Conservation (phyloP, 2,888 invertebrate genomes). For the Gortyna flavago region DNA sequence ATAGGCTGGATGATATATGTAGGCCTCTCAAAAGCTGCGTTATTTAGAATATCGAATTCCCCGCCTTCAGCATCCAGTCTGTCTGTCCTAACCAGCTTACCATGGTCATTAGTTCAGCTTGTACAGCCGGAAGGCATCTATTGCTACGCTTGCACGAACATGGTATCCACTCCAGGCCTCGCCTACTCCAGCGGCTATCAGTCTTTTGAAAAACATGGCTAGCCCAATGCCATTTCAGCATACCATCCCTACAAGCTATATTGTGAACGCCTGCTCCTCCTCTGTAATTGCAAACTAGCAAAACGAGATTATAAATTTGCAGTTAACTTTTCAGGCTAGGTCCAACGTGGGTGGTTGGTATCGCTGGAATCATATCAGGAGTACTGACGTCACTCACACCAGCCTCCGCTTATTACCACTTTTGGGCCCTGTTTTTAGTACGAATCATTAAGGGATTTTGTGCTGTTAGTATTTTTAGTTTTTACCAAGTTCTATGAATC, state of each 20-base stretch:
- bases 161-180: neutral
- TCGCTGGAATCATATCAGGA: conserved; percentile 81
- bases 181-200: neutral
- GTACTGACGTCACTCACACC: conserved; percentile 82
- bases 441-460: conserved; percentile 83
- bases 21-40: neutral
- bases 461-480: conserved; percentile 78
- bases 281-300: neutral
- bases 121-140: neutral
- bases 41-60: neutral
- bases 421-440: conserved; percentile 81
- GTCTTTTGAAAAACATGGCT: neutral
- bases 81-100: neutral
- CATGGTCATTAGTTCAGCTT: neutral
- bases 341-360: conserved; percentile 85
- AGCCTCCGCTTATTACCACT: conserved; percentile 80
- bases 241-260: neutral
- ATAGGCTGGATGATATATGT: too few relatives aligned
- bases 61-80: neutral
- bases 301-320: neutral
- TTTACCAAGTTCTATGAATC: neutral
- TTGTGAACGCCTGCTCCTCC: neutral
- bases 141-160: neutral
- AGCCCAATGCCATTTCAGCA: neutral
- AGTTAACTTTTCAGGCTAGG: conserved; percentile 75